Evolutionary conservation across 1,140 invertebrate species (phyloP).

Genomic region (Bombus superbus): DNA sequence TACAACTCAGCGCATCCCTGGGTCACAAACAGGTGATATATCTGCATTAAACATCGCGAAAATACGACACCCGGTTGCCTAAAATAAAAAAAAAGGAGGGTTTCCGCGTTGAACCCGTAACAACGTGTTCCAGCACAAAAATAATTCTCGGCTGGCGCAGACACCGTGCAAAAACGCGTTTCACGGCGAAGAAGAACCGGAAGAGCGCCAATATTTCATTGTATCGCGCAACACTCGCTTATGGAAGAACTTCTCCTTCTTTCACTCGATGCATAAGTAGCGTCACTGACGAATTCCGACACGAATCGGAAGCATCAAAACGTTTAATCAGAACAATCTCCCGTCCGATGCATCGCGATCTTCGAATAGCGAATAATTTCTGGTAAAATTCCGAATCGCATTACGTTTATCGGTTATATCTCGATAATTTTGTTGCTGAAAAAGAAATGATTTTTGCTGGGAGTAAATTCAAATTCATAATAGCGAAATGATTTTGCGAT

Average conservation of each 20-base stretch:
- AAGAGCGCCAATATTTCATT: slow-evolving; percentile 73
- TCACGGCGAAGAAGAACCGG: slow-evolving; percentile 16
- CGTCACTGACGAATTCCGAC: background rate
- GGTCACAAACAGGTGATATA: background rate
- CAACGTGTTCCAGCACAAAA: slow-evolving; percentile 41
- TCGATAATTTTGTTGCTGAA: too few relatives aligned
- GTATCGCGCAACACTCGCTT: slow-evolving; percentile 75
- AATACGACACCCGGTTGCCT: background rate
- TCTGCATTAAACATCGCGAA: background rate
- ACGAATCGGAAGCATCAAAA: background rate
- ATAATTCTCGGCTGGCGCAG: slow-evolving; percentile 51
- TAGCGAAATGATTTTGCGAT: too few relatives aligned
- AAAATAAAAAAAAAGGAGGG: background rate
- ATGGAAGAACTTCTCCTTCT: slow-evolving; percentile 75
- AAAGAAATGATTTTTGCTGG: too few relatives aligned
- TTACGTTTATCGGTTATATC: too few relatives aligned
- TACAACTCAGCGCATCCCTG: background rate
- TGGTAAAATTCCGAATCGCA: too few relatives aligned
- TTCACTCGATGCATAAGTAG: slow-evolving; percentile 15
- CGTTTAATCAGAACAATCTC: too few relatives aligned
- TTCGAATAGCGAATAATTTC: too few relatives aligned
- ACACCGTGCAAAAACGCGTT: slow-evolving; percentile 53
- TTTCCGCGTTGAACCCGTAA: background rate
- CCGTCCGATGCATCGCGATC: too few relatives aligned
- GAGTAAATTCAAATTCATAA: too few relatives aligned